Evolutionary conservation across 2,113 vertebrate species (phyloP), one percentile per base, ranked within the genome.

Genomic region (Poecile atricapillus): DNA sequence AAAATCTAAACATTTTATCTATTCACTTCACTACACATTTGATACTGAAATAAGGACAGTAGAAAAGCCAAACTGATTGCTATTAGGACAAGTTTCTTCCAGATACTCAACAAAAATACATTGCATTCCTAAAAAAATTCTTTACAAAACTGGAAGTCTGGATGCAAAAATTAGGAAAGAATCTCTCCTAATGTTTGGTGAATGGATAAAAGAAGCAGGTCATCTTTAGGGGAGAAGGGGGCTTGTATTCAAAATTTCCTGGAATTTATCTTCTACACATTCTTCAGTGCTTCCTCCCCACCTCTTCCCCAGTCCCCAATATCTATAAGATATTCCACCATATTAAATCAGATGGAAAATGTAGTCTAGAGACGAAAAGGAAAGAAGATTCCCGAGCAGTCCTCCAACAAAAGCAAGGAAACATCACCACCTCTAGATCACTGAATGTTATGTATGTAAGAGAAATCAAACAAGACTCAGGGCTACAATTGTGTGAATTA

Each of bases 271-370:
- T 89, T 65, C 46, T 47, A 41, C 0, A 0, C 20, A 50, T 84
- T 83, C 30, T 75, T n/a, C 33, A 63, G 15, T 33, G 27, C 10
- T 89, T 11, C 10, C 8, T 69, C 7, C 9, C 6, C 7, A 9
- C 14, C 11, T 47, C 19, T 1, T 0, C 8, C 11, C 23, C 10
- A n/a, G 30, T 68, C 7, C 18, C 8, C 39, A 41, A 4, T 19
- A 52, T 15, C 21, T 30, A 6, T 41, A 53, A 69, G 10, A 46
- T 73, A 87, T 41, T 15, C 30, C 19, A 69, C 33, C 23, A 15
- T 31, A 74, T 49, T 49, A 62, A 41, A 81, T 25, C 19, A 69
- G 22, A 22, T 49, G 10, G 39, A 77, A 93, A 89, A 81, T 27
- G 13, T 10, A 62, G 27, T 52, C 49, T 80, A 50, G 35, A 71